These are phyloP conservation scores for Ctenopoma kingsleyae DNA, from an alignment of 2,797 vertebrate species.

Conservation along the genomic window DNA sequence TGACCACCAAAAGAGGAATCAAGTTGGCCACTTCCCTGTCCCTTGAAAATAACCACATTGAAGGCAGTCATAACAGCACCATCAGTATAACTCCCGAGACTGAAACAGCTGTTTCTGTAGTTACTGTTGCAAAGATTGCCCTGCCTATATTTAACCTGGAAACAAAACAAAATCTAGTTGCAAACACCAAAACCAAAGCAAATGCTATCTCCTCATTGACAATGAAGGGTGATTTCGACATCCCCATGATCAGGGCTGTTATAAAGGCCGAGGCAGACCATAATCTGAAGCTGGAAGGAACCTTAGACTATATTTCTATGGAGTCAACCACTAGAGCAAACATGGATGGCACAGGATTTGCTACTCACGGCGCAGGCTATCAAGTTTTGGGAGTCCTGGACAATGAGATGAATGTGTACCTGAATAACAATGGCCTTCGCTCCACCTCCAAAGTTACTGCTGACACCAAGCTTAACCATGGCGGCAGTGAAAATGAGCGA, in stretches of 20 bases:
- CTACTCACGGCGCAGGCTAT: conserved; percentile 49
- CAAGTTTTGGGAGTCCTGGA: conserved; percentile 83
- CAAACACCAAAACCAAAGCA: conserved; percentile 86
- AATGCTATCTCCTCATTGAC: conserved; percentile 83
- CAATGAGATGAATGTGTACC: conserved; percentile 85
- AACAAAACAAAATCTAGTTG: conserved; percentile 88
- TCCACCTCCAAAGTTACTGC: conserved; percentile 85
- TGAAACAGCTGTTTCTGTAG: conserved; percentile 80
- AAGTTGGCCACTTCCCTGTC: conserved; percentile 92
- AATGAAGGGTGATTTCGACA: conserved; percentile 84
- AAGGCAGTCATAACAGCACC: conserved; percentile 90
- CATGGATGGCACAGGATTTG: conserved; percentile 82
- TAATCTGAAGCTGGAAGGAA: conserved; percentile 86
- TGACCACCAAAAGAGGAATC: conserved; percentile 89
- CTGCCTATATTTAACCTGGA: conserved; percentile 83
- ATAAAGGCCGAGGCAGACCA: conserved; percentile 83
- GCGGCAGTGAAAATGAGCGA: conserved; percentile 48
- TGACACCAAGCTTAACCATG: conserved; percentile 76
- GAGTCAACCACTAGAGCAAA: conserved; percentile 83
- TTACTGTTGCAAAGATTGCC: conserved; percentile 82
- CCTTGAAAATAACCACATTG: conserved; percentile 82
- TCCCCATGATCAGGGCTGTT: conserved; percentile 75
- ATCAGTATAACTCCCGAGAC: conserved; percentile 85
- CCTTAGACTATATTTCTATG: conserved; percentile 84
- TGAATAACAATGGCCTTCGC: conserved; percentile 86